Evolutionary conservation across 92 coral and sea anemone species (phyloP), one percentile per base, ranked within the genome.

Genomic region (Zoanthus sansibaricus): DNA sequence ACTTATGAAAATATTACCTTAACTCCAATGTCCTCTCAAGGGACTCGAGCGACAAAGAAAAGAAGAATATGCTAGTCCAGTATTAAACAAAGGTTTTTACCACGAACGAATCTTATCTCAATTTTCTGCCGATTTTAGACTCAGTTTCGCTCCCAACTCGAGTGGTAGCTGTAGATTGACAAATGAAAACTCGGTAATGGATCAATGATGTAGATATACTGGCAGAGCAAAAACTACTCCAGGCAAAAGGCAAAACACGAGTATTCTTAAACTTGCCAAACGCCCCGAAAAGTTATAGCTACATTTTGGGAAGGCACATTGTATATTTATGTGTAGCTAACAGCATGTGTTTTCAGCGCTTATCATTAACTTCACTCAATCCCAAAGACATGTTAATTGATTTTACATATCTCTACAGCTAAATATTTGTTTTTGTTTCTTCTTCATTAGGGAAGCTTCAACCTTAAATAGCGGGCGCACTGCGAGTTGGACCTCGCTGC

Each of bases 361-460:
- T 66, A 45, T 52, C 58, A 80, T 66, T 80, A 74, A 66, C 74
- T 66, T 61, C 45, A 66, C 85, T 64, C 62, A 51, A 80, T 21
- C 85, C 47, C 45, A 56, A 74, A 64, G 75, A 80, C 12, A 46
- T n/a, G 33, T 17, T 66, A 31, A 66, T 62, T 66, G 46, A 67
- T 46, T 62, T 47, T 80, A 47, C 62, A 80, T 46, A 66, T 80
- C 62, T 80, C 25, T 75, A 80, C n/a, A 21, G 47, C 10, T 42
- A 10, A n/a, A 20, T 66, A 16, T 7, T 56, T 64, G 20, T 62
- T 80, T 80, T 66, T 46, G 75, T 64, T 76, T 67, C 47, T 12
- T 37, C 6, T 46, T 18, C 14, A 51, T 30, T 44, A 80, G 45
- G 70, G 8, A 78, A 78, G 71, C 46, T 73, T 42, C n/a, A 74